phyloP scores from a whole-genome alignment of 2,113 vertebrate genomes.

The Cyphomyrus discorhynchus region DNA sequence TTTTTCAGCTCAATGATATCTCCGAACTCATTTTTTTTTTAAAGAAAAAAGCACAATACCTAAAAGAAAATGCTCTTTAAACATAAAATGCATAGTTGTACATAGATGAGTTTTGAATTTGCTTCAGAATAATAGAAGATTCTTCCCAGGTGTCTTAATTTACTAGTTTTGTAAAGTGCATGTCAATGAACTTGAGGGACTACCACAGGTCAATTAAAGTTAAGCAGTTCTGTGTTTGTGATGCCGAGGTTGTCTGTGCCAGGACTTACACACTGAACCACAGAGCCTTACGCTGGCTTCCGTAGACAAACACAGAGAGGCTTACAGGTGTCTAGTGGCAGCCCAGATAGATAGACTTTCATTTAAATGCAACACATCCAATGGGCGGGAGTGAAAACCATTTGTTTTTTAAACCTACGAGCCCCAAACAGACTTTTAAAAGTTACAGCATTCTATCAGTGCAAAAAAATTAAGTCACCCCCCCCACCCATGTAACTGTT shows the following conservation, averaged over 20 bases:
- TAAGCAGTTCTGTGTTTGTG: neutral
- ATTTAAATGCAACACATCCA: neutral
- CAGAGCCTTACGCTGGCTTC: neutral
- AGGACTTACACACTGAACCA: neutral
- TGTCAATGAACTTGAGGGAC: neutral
- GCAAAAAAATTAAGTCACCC: neutral
- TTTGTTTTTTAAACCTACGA: neutral
- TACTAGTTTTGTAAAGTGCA: neutral
- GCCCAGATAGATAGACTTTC: neutral
- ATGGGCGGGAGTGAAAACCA: neutral
- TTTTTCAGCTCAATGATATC: neutral
- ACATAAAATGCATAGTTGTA: neutral
- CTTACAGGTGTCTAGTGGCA: neutral
- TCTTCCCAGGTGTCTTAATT: neutral
- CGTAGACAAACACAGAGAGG: neutral
- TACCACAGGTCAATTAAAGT: neutral
- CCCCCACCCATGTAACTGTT: neutral
- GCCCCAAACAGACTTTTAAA: neutral
- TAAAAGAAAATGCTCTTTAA: neutral
- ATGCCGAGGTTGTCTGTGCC: neutral
- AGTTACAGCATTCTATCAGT: neutral
- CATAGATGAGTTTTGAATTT: neutral
- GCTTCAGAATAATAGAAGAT: neutral
- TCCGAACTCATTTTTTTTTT: neutral
- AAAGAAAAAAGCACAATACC: neutral